Base-by-base conservation (phyloP, 1,140 invertebrate genomes). In the Nomia melanderi region DNA sequence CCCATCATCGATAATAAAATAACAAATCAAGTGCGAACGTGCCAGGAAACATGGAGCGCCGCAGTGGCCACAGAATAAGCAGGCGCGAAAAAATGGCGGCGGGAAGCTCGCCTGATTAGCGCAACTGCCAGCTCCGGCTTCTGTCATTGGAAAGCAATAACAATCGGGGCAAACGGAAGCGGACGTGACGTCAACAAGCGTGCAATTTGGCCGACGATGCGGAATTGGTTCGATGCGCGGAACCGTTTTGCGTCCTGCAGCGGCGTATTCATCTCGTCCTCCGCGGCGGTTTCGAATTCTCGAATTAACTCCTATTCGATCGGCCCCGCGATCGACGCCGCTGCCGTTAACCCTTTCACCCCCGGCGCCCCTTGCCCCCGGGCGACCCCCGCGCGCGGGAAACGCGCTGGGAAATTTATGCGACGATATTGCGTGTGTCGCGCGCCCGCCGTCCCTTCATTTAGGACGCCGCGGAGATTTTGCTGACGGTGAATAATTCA, bases 181-280 rank as follows among this genome's bases (percentile, higher is more conserved):
- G 85, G 81, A 88, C 85, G 81, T 84, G 82, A 86, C 83, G 85
- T 87, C 86, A 82, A 86, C 85, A 85, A 81, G 79, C 80, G 80
- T 62, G 77, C 86, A 87, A 88, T 87, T 87, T 88, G 73, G 74
- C 63, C 73, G 73, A 73, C 77, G 66, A 75, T 79, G 72, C 78
- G 78, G 59, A 86, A 87, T 83, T 83, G 86, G 73, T 72, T 83
- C 80, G 65, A 56, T 74, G 53, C 50, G 12, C 41, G 41, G n/a
- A 31, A 33, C 27, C 63, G n/a, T 62, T 56, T 67, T 53, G 41
- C 36, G 11, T 60, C 17, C 67, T 67, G 29, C 27, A 69, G 25
- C 67, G 78, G 31, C 69, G 69, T 67, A 82, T 66, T 78, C 65
- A 39, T 53, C 44, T 54, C 20, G 50, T 64, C 12, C 59, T 53